Base-by-base conservation (phyloP, 2,113 vertebrate species). In the Mormyrus lacerda region DNA sequence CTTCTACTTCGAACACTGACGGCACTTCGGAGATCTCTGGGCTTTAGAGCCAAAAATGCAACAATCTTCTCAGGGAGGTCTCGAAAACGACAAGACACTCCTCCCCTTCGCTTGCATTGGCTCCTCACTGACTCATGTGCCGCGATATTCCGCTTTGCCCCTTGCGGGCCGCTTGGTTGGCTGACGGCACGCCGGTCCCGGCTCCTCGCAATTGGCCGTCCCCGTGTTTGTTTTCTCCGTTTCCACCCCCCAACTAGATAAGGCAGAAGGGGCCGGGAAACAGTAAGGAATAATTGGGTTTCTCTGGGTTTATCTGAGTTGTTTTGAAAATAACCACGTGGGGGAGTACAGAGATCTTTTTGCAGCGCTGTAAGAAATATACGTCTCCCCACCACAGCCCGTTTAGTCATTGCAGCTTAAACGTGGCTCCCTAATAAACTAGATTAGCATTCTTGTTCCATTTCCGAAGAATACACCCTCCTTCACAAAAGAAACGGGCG, bases 1-100 rank as follows among this genome's bases (percentile, higher is more conserved):
- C 97, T 96, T 96, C 96, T 93, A 96, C 95, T 96, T 94, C 91
- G 94, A 95, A 96, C 95, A 97, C 96, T 97, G 96, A 94, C 95
- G 93, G 90, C 94, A 92, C 95, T 95, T 94, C 92, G 93, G 95
- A 95, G 96, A 93, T 96, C 95, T 95, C 94, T 93, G 93, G 93
- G 96, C 96, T 97, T 97, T 97, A 97, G 95, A 97, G 95, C 93
- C 92, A 91, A 93, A 86, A 94, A 93, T 93, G 95, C 94, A 95
- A 95, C 96, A 94, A 95, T 94, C 96, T 96, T 94, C 95, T 94
- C 92, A 95, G 96, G 96, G 95, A 97, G 95, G 96, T 95, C 94
- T 95, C 91, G 92, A 93, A 92, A 92, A 83, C 89, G 92, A 89
- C 92, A 94, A 90, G 95, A 95, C 93, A 95, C 96, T 94, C 97